A percentile compares a stretch with the other conserved stretches of the same genome.
Conservation (phyloP, 2,113 vertebrate genomes). For the Sigmodon hispidus region DNA sequence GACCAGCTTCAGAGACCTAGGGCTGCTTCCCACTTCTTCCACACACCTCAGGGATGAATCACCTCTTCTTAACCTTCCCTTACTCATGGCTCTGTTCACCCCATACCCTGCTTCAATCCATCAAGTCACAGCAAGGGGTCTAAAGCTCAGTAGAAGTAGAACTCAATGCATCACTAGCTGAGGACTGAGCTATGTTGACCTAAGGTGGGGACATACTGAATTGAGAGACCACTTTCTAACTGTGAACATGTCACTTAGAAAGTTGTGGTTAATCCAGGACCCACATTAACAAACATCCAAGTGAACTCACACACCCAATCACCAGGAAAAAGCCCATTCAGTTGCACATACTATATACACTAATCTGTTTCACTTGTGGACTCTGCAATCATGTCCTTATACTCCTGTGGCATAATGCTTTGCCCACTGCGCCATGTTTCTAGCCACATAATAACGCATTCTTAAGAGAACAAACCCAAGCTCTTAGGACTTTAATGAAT, state of each 20-base stretch:
- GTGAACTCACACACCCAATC: background rate
- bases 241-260: accelerated
- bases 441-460: background rate
- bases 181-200: background rate
- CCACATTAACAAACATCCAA: accelerated
- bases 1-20: accelerated
- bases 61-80: accelerated
- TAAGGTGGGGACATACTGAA: accelerated
- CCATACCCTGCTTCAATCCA: background rate
- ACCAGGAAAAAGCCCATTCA: accelerated
- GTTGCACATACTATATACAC: accelerated
- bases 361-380: background rate
- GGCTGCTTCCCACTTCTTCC: accelerated
- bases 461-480: background rate
- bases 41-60: accelerated
- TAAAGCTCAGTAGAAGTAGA: accelerated
- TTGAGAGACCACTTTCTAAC: background rate
- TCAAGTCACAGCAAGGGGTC: background rate
- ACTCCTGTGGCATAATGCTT: background rate
- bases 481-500: background rate
- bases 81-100: no score
- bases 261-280: accelerated
- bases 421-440: no score
- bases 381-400: background rate
- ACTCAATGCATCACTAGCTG: accelerated